Conservation (phyloP, 2,888 invertebrate species). For the Laothoe populi region DNA sequence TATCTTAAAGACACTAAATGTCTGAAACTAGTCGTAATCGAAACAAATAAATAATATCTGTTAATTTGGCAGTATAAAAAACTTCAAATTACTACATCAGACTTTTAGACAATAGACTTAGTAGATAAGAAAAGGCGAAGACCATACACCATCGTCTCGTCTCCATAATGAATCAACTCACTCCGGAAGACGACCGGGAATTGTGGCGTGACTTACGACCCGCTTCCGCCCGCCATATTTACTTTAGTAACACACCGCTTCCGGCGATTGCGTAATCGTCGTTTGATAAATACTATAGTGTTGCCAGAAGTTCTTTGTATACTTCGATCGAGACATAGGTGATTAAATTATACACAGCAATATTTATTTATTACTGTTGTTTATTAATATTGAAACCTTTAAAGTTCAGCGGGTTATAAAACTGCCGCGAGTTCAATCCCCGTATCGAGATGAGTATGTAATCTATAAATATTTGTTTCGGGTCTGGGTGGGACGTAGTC, state of each 20-base stretch:
- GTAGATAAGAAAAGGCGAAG: conserved; percentile 21
- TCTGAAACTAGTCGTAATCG: not conserved
- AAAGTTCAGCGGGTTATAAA: too few species aligned
- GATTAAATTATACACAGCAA: too few species aligned
- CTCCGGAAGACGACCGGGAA: conserved; percentile 67
- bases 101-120: conserved; percentile 5
- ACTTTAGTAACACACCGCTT: conserved; percentile 69
- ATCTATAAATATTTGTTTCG: too few species aligned
- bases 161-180: conserved; percentile 30
- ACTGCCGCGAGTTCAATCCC: too few species aligned
- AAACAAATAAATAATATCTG: not conserved
- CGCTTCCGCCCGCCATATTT: conserved; percentile 79
- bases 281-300: conserved; percentile 49
- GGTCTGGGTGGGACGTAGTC: too few species aligned
- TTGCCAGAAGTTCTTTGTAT: conserved; percentile 23
- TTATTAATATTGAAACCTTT: too few species aligned
- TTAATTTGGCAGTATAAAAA: not conserved
- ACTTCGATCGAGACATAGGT: too few species aligned
- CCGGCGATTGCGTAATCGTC: conserved; percentile 53
- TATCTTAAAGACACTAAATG: not conserved
- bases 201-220: conserved; percentile 80
- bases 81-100: not conserved
- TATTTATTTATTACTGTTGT: too few species aligned
- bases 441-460: too few species aligned
- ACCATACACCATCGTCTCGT: conserved; percentile 26